Evolutionary conservation across 2,113 vertebrate species (phyloP), one percentile per base, ranked within the genome.

Genomic region (Circaetus cinerascens): DNA sequence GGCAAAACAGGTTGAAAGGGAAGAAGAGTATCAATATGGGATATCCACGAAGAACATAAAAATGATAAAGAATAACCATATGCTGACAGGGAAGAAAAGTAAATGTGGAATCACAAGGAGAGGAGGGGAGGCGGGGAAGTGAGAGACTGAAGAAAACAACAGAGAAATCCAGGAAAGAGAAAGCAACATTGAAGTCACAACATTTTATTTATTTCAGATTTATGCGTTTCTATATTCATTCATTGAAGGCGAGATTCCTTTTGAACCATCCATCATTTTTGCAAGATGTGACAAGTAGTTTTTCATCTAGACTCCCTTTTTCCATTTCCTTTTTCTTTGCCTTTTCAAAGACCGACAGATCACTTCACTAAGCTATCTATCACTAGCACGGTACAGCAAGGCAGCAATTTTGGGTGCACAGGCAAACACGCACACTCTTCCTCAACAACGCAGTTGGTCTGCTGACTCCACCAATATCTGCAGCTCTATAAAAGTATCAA

Each of bases 231-330:
- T 75, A 38, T 85, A 89, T 82, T 90, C 73, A 87, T 53, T 74
- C 7, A 3, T 32, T 53, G 80, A 79, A 93, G 66, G 43, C 11
- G 3, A 90, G 69, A 91, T 69, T 92, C 63, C 75, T 86, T 97
- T 86, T 88, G 80, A 95, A 93, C 43, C 56, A 96, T 93, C 93
- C 86, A 83, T 95, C 94, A 97, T 68, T 86, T 88, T 11, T 85
- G 86, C 43, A 96, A 69, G 81, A 75, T 34, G 48, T 46, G 90
- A 95, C 74, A 85, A 56, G 62, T 6, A 72, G 53, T 86, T 95
- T 95, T 90, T 93, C 75, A 95, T 92, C 82, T 51, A 41, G 46
- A 48, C 23, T 88, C 75, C 46, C 34, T 82, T 59, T 86, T 90
- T 45, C 77, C 34, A 79, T 75, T 81, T 91, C 66, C 80, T 59